Evolutionary conservation across 2,797 vertebrate species (phyloP).

Genomic region (Octomys mimax): DNA sequence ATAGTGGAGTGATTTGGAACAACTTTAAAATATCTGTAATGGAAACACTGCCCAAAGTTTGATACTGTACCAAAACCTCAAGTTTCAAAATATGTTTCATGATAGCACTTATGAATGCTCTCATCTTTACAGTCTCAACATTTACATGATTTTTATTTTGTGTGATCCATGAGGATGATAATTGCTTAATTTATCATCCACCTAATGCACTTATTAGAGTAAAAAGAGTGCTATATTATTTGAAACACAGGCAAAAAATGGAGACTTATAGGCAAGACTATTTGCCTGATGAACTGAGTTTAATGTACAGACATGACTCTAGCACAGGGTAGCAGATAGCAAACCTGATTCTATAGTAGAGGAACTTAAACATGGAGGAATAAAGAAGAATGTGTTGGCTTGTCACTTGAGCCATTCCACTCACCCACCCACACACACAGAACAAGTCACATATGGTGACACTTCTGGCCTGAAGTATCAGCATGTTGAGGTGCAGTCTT

Average conservation of each 20-base stretch:
- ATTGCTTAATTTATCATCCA: background rate
- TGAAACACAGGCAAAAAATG: background rate
- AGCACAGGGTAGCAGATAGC: background rate
- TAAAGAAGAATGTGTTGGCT: background rate
- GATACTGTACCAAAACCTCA: constrained; percentile 24
- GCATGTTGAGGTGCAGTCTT: background rate
- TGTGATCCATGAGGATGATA: background rate
- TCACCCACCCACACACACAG: too few species aligned
- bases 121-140: constrained; percentile 30
- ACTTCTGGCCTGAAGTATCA: background rate
- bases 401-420: background rate
- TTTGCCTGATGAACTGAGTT: background rate
- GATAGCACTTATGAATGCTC: constrained; percentile 55
- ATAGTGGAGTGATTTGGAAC: constrained; percentile 72
- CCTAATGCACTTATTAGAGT: too few species aligned
- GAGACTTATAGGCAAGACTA: background rate
- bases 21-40: constrained; percentile 59
- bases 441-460: rapidly evolving
- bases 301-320: background rate
- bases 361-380: background rate
- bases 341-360: background rate
- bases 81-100: constrained; percentile 65
- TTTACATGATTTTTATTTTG: background rate
- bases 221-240: background rate
- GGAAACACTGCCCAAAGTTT: constrained; percentile 51